These are phyloP conservation scores for Artibeus jamaicensis DNA, from an alignment of 2,797 vertebrate species.

Conservation along the genomic window DNA sequence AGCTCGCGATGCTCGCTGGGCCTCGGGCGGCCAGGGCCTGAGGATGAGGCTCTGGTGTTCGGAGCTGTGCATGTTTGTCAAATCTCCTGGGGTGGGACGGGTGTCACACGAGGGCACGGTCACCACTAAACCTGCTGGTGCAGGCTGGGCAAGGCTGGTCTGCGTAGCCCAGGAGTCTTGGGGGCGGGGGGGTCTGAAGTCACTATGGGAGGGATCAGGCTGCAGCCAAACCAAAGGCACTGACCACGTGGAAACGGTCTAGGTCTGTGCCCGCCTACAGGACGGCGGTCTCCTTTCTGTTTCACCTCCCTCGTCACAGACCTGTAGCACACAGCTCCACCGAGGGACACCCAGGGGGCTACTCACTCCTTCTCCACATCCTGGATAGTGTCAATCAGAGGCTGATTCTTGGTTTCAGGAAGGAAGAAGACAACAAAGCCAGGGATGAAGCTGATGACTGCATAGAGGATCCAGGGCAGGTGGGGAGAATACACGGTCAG, in stretches of 20 bases:
- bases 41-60: not conserved
- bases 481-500: conserved; percentile 83
- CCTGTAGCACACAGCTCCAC: not conserved
- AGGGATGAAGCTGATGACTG: conserved; percentile 78
- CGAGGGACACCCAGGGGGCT: no score
- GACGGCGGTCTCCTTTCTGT: no score
- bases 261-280: not conserved
- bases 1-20: not conserved
- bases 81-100: not conserved
- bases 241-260: not conserved
- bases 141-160: not conserved
- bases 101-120: not conserved
- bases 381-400: conserved; percentile 86
- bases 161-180: not conserved
- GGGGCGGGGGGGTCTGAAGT: not conserved
- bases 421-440: conserved; percentile 81
- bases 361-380: conserved; percentile 84
- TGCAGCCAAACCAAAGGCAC: not conserved
- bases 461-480: conserved; percentile 87
- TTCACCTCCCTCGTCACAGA: not conserved
- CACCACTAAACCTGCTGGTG: not conserved
- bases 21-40: no score
- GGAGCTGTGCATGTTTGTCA: not conserved
- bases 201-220: not conserved
- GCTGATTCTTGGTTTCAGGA: conserved; percentile 87